Conservation (phyloP, 2,113 vertebrate genomes). For the Capreolus pygargus region DNA sequence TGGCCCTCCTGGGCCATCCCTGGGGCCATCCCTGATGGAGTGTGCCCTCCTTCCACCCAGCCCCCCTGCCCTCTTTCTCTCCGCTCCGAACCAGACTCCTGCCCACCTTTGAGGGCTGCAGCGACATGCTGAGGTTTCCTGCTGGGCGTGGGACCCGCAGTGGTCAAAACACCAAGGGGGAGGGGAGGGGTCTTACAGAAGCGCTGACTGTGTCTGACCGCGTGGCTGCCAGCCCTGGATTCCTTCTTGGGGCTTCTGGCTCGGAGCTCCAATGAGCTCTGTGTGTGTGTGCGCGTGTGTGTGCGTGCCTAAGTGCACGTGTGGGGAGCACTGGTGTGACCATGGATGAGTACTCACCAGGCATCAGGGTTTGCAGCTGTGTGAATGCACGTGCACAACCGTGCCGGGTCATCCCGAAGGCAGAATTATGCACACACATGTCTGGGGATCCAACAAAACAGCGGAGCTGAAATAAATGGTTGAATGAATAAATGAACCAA, state of each 20-base stretch:
- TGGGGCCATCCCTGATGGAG: fast-evolving
- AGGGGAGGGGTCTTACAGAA: not conserved
- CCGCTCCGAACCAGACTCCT: too few relatives aligned
- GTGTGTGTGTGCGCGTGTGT: not conserved
- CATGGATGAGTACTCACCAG: fast-evolving
- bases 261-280: fast-evolving
- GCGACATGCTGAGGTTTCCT: not conserved
- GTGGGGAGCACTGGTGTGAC: too few relatives aligned
- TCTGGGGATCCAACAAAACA: not conserved
- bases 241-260: not conserved
- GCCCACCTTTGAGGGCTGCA: too few relatives aligned
- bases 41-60: fast-evolving
- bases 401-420: not conserved
- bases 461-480: fast-evolving
- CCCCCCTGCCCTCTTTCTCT: not conserved
- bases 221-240: fast-evolving
- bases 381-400: fast-evolving
- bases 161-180: not conserved
- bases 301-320: fast-evolving
- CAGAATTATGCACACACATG: fast-evolving
- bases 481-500: too few relatives aligned
- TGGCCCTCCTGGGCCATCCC: not conserved
- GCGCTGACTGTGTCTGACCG: fast-evolving
- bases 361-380: fast-evolving
- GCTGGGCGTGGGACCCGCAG: not conserved